These are phyloP conservation scores for Drosophila koepferae DNA, from an alignment of 2,888 invertebrate genomes.

Conservation along the genomic window DNA sequence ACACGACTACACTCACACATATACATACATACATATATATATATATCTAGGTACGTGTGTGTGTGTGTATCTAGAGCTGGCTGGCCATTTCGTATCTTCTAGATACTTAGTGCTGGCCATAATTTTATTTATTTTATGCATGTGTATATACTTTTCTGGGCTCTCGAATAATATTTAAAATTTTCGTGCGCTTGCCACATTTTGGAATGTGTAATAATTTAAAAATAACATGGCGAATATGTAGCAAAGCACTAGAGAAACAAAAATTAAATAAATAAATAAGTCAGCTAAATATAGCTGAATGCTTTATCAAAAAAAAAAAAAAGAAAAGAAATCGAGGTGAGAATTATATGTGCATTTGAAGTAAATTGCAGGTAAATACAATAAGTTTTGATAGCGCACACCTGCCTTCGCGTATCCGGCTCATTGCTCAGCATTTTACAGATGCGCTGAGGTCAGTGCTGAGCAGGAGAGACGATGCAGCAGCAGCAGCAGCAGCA, in stretches of 20 bases:
- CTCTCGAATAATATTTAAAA: constrained; percentile 69
- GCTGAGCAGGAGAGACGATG: constrained; percentile 40
- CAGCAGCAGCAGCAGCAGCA: background rate
- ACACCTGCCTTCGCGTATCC: constrained; percentile 40
- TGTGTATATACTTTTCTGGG: constrained; percentile 35
- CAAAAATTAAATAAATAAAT: constrained; percentile 60
- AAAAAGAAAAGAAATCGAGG: background rate
- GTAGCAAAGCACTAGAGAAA: constrained; percentile 54
- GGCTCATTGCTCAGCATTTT: constrained; percentile 60
- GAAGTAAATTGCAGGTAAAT: constrained; percentile 7
- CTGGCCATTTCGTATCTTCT: constrained; percentile 65
- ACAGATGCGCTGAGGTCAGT: constrained; percentile 75
- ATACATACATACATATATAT: constrained; percentile 8
- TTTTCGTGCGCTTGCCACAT: constrained; percentile 72
- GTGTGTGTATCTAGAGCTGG: constrained; percentile 10
- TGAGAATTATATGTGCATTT: background rate
- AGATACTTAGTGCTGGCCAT: constrained; percentile 75
- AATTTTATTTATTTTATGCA: constrained; percentile 76
- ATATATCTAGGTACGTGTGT: constrained; percentile 23
- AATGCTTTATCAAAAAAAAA: constrained; percentile 24
- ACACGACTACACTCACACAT: constrained; percentile 19
- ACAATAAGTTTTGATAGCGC: background rate
- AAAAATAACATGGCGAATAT: constrained; percentile 77
- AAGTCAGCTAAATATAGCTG: constrained; percentile 67
- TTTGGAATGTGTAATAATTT: constrained; percentile 85